Percentiles rank a stretch among this genome's conserved stretches.
phyloP scores from a whole-genome alignment of 92 coral and sea anemone species.

The Zoanthus gigantus region DNA sequence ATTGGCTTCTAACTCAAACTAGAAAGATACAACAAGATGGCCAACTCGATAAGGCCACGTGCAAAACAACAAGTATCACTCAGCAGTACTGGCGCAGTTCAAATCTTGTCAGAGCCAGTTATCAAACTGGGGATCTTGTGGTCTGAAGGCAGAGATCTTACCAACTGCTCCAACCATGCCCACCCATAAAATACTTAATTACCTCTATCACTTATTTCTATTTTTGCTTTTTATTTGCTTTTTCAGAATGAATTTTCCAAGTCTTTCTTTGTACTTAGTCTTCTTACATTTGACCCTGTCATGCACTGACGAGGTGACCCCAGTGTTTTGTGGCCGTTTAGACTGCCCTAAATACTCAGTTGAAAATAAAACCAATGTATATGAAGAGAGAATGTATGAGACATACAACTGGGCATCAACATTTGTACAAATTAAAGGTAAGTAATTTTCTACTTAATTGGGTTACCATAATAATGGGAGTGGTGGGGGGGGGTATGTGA shows the following conservation, averaged over 20 bases:
- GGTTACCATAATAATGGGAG: no score
- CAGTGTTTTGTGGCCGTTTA: conserved; percentile 64
- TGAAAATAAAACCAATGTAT: conserved; percentile 63
- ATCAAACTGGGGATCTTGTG: no score
- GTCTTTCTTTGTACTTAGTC: not conserved
- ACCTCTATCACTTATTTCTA: not conserved
- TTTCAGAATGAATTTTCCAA: not conserved
- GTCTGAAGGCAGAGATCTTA: no score
- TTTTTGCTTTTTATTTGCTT: not conserved
- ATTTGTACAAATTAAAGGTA: conserved; percentile 68
- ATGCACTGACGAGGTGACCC: conserved; percentile 19
- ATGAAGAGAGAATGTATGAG: conserved; percentile 73
- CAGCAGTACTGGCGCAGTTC: no score
- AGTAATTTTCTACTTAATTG: not conserved
- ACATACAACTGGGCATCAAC: conserved; percentile 86
- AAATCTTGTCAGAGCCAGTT: no score
- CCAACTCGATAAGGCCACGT: no score
- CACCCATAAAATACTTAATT: not conserved
- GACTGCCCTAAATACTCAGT: conserved; percentile 82
- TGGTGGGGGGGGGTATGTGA: no score
- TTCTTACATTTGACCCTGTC: not conserved
- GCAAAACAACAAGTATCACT: no score
- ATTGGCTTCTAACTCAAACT: no score
- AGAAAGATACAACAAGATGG: no score
- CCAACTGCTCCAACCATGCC: not conserved